These are phyloP conservation scores for Amphipyra berbera DNA, from an alignment of 2,888 invertebrate genomes.

Conservation along the genomic window DNA sequence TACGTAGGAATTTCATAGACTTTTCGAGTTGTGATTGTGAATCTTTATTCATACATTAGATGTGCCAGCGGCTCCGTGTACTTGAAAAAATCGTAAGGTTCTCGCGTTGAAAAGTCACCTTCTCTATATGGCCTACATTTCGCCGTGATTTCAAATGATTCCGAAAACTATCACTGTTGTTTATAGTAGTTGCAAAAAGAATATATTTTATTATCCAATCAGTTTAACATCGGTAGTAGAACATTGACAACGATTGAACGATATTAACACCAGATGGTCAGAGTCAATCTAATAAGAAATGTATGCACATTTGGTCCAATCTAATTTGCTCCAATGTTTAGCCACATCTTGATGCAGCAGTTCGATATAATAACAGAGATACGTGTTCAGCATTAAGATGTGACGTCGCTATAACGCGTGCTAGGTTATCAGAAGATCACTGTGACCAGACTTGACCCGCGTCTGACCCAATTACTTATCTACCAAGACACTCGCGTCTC, in stretches of 20 bases:
- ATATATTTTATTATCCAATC: too few species aligned
- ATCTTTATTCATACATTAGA: not conserved
- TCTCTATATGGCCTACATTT: too few species aligned
- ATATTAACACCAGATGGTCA: conserved; percentile 7
- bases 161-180: too few species aligned
- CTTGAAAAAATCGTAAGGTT: too few species aligned
- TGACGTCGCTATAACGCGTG: conserved; percentile 74
- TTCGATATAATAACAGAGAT: conserved; percentile 55
- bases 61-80: too few species aligned
- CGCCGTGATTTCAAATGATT: too few species aligned
- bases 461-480: conserved; percentile 85
- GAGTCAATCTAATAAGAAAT: conserved; percentile 24
- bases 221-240: not conserved
- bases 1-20: not conserved
- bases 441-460: conserved; percentile 82
- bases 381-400: conserved; percentile 64
- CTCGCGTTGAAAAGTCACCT: too few species aligned
- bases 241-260: conserved; percentile 2
- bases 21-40: too few species aligned
- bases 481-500: conserved; percentile 66
- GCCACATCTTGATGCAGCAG: conserved; percentile 39
- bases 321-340: conserved; percentile 38
- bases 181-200: too few species aligned
- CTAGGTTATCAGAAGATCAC: conserved; percentile 78
- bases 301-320: conserved; percentile 33